phyloP scores from a whole-genome alignment of 1,140 invertebrate species.

The Listronotus oregonensis region DNA sequence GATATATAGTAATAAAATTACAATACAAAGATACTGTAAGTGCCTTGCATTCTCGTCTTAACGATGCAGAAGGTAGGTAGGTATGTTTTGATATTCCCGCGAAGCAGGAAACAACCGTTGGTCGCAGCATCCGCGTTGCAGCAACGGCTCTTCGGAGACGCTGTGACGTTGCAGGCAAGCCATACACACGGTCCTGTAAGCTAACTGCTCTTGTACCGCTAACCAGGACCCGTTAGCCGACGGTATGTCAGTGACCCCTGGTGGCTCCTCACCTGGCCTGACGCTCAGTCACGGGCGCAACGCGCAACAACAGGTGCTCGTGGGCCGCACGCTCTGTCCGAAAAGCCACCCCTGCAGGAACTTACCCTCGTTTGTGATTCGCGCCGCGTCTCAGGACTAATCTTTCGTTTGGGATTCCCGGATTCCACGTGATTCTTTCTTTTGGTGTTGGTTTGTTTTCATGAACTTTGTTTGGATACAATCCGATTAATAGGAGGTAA shows the following conservation, averaged over 20 bases:
- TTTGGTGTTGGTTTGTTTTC: too few relatives aligned
- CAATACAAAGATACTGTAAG: background rate
- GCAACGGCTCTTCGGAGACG: constrained; percentile 29
- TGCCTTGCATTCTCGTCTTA: background rate
- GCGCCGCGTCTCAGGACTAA: constrained; percentile 2
- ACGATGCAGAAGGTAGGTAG: constrained; percentile 6
- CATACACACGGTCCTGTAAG: constrained; percentile 54
- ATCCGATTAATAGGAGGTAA: background rate
- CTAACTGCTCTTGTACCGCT: constrained; percentile 55
- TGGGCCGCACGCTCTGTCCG: constrained; percentile 10
- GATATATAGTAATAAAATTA: background rate
- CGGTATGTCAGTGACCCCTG: constrained; percentile 52
- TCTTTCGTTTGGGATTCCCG: background rate
- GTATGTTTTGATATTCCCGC: background rate
- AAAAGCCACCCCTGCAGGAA: background rate
- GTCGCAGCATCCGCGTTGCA: constrained; percentile 34
- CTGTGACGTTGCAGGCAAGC: constrained; percentile 22
- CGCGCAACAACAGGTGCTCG: constrained; percentile 53
- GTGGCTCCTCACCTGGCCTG: constrained; percentile 52
- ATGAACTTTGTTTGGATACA: constrained; percentile 10
- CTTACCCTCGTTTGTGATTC: constrained; percentile 4
- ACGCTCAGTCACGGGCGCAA: constrained; percentile 50
- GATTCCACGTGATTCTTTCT: background rate
- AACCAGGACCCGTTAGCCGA: constrained; percentile 49
- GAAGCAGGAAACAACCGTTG: constrained; percentile 31